Evolutionary conservation across 2,797 vertebrate genomes (phyloP).

Genomic region (Pseudomugil tenellus): DNA sequence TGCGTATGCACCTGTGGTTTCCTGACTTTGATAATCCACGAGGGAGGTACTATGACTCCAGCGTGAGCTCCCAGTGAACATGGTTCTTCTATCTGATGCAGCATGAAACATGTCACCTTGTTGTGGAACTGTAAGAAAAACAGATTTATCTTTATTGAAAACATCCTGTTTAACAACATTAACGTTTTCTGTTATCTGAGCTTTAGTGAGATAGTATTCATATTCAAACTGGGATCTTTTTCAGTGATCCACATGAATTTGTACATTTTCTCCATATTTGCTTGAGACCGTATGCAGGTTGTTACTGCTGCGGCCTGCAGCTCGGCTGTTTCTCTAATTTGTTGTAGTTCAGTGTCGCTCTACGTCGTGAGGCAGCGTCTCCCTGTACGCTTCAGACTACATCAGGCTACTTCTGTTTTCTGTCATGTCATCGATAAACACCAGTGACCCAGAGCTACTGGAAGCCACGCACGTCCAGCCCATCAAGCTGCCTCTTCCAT

Average conservation of each 20-base stretch:
- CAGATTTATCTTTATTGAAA: neutral
- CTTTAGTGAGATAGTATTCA: neutral
- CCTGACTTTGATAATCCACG: constrained; percentile 99
- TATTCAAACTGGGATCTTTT: neutral
- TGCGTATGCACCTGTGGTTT: constrained; percentile 91
- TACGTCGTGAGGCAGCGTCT: neutral
- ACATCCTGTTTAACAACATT: neutral
- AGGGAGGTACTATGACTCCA: constrained; percentile 96
- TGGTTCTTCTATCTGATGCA: constrained; percentile 98
- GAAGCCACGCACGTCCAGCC: neutral
- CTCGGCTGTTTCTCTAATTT: neutral
- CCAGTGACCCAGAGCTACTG: neutral
- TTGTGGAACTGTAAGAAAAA: constrained; percentile 90
- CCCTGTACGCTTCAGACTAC: neutral
- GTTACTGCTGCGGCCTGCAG: neutral
- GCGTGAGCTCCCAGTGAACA: constrained; percentile 97
- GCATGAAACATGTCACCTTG: constrained; percentile 99
- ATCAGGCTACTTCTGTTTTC: neutral
- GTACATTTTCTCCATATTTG: neutral
- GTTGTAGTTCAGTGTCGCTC: neutral
- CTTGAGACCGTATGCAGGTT: neutral
- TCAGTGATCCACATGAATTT: neutral
- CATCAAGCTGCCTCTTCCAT: neutral
- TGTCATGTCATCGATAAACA: neutral
- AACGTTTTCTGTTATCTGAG: neutral